Percentiles rank a stretch among this genome's conserved stretches.
Evolutionary conservation across 2,888 invertebrate genomes (phyloP).

Genomic region (Ormyrus rosae): DNA sequence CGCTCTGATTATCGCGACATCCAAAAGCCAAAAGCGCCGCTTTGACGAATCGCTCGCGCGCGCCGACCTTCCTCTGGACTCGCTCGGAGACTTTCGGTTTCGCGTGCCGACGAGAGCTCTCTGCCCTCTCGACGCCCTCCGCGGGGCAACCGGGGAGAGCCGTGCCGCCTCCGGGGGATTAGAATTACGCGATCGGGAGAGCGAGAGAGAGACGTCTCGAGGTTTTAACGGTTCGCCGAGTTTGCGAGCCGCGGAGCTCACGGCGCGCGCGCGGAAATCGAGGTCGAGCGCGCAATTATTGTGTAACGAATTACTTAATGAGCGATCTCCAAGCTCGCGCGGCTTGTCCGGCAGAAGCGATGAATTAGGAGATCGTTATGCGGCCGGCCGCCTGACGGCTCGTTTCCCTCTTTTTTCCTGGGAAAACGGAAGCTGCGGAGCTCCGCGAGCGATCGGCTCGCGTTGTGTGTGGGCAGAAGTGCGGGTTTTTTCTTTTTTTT

Average conservation of each 20-base stretch:
- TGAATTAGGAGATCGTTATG: too few relatives aligned
- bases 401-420: too few relatives aligned
- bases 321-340: not conserved
- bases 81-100: constrained; percentile 53
- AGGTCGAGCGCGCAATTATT: constrained; percentile 44
- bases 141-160: constrained; percentile 21
- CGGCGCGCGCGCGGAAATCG: constrained; percentile 8
- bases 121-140: not conserved
- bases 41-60: constrained; percentile 19
- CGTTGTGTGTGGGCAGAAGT: too few relatives aligned
- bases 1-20: too few relatives aligned
- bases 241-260: too few relatives aligned
- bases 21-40: too few relatives aligned
- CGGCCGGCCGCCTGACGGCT: too few relatives aligned
- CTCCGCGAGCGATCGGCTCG: too few relatives aligned
- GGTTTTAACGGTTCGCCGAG: not conserved
- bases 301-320: constrained; percentile 56
- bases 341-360: too few relatives aligned
- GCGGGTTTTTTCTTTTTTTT: too few relatives aligned
- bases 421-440: too few relatives aligned
- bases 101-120: constrained; percentile 30
- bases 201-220: not conserved
- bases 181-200: constrained; percentile 46
- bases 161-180: constrained; percentile 30
- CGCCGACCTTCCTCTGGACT: constrained; percentile 12